Percentiles rank a stretch among this genome's conserved stretches.
phyloP scores from a whole-genome alignment of 2,888 invertebrate genomes.

The Drosophila leonis region DNA sequence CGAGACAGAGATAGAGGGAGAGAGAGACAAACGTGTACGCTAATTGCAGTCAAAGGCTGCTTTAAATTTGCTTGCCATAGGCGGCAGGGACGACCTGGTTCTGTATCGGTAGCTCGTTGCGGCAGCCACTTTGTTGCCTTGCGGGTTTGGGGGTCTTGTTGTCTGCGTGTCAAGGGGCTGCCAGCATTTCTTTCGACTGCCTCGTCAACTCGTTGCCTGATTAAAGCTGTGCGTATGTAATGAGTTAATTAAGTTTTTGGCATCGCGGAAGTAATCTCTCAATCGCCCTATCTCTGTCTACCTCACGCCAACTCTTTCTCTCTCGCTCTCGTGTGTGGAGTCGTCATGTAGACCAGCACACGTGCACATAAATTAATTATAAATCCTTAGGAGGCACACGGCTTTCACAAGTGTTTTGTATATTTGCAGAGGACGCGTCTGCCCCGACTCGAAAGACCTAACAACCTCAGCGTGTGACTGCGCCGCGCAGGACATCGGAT shows the following conservation, averaged over 20 bases:
- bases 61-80: conserved; percentile 61
- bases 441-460: conserved; percentile 40
- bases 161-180: conserved; percentile 37
- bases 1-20: conserved; percentile 14
- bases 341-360: conserved; percentile 36
- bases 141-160: conserved; percentile 45
- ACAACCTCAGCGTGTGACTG: conserved; percentile 26
- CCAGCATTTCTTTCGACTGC: conserved; percentile 45
- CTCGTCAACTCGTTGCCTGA: conserved; percentile 69
- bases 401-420: conserved; percentile 75
- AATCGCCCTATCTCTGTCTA: conserved; percentile 12
- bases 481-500: conserved; percentile 16
- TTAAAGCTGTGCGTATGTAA: conserved; percentile 80
- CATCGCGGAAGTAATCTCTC: conserved; percentile 47
- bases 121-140: conserved; percentile 40
- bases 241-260: conserved; percentile 84
- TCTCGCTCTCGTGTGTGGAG: not conserved
- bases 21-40: conserved; percentile 54
- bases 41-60: conserved; percentile 82
- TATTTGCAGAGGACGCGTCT: conserved; percentile 69
- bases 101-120: conserved; percentile 49
- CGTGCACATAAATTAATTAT: conserved; percentile 81
- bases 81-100: not conserved
- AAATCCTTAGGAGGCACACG: conserved; percentile 67
- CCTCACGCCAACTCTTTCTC: not conserved